These are phyloP conservation scores for Dasyurus viverrinus DNA, from an alignment of 2,113 vertebrate genomes.

Conservation along the genomic window DNA sequence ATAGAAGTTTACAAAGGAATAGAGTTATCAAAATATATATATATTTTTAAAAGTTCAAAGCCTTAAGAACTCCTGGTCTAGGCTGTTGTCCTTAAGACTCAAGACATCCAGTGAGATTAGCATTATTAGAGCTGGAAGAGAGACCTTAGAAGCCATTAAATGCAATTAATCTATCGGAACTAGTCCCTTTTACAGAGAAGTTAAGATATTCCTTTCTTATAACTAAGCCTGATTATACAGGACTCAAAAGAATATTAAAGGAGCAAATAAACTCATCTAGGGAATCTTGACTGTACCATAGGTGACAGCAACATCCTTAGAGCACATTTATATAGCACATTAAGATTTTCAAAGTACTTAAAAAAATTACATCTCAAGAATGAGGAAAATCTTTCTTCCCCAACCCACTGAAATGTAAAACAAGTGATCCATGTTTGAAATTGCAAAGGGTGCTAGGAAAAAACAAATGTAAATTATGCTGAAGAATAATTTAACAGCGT, in stretches of 20 bases:
- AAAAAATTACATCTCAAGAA: neutral
- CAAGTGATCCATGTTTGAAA: neutral
- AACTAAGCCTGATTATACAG: neutral
- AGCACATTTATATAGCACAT: neutral
- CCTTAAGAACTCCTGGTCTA: neutral
- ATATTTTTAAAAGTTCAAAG: neutral
- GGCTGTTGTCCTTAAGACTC: neutral
- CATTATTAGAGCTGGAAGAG: neutral
- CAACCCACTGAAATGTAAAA: conserved; percentile 32
- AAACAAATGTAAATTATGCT: conserved; percentile 11
- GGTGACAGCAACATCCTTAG: neutral
- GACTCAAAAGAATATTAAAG: neutral
- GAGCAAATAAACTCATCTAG: neutral
- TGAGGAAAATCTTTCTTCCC: neutral
- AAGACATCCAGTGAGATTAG: neutral
- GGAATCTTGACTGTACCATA: neutral
- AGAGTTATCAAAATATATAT: neutral
- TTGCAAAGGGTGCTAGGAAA: conserved; percentile 20
- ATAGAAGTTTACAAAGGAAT: neutral
- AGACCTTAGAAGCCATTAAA: neutral
- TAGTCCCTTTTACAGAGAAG: neutral
- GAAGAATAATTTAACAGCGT: neutral
- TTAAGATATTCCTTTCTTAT: neutral
- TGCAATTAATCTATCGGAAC: neutral
- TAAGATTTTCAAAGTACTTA: neutral